A percentile compares a stretch with the other conserved stretches of the same genome.
Evolutionary conservation across 2,888 invertebrate genomes (phyloP).

Genomic region (Mimachlamys varia): DNA sequence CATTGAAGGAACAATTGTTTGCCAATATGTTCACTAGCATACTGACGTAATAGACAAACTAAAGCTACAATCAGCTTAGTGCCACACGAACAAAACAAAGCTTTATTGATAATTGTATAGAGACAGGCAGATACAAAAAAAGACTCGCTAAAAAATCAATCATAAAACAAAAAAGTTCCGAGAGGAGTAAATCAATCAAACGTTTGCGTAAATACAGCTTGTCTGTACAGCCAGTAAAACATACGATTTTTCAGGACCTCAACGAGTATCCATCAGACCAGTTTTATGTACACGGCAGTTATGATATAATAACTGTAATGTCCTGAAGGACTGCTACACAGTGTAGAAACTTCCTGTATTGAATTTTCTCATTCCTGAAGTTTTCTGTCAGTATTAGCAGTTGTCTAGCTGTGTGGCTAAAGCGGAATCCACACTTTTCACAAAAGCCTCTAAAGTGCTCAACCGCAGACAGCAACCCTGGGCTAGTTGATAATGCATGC

Average conservation of each 20-base stretch:
- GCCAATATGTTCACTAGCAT: too few species aligned
- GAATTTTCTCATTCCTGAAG: background rate
- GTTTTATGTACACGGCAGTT: background rate
- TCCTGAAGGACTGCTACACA: background rate
- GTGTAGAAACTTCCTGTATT: background rate
- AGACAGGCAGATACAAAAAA: background rate
- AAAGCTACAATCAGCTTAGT: too few species aligned
- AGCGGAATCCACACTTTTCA: background rate
- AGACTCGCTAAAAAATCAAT: background rate
- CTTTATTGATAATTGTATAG: constrained; percentile 11
- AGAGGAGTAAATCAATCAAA: constrained; percentile 2
- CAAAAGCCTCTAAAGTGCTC: background rate
- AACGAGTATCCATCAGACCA: background rate
- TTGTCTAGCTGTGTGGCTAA: background rate
- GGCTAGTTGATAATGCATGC: background rate
- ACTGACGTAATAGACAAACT: too few species aligned
- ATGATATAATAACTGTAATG: background rate
- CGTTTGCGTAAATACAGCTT: background rate
- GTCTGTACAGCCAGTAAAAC: background rate
- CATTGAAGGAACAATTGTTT: too few species aligned
- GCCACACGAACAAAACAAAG: too few species aligned
- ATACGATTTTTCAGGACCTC: background rate
- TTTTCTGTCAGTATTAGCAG: background rate
- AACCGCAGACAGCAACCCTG: background rate
- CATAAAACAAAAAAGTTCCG: background rate